Percentiles rank a stretch among this genome's conserved stretches.
Conservation (phyloP, 2,888 invertebrate genomes). For the Callinectes sapidus region DNA sequence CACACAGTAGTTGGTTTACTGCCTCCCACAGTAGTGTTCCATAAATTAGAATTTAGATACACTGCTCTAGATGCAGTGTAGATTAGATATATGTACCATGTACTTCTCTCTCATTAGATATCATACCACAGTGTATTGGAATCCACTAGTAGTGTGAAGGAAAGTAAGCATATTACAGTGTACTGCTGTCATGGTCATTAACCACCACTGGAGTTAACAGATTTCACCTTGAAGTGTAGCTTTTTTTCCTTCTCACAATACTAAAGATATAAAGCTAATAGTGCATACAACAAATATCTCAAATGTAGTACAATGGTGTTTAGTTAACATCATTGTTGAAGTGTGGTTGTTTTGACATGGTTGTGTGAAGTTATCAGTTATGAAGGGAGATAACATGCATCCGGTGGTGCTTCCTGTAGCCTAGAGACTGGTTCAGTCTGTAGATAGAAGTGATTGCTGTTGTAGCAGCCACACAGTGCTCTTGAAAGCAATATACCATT, state of each 20-base stretch:
- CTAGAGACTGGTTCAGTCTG: not conserved
- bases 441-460: not conserved
- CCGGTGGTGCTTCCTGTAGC: not conserved
- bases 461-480: not conserved
- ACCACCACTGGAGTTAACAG: not conserved
- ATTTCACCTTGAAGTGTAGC: not conserved
- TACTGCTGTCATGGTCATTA: not conserved
- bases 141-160: not conserved
- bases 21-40: not conserved
- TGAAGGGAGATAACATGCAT: not conserved
- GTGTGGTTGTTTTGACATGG: not conserved
- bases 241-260: not conserved
- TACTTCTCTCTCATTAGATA: not conserved
- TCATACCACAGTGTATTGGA: not conserved
- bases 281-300: not conserved
- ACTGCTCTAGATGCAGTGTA: not conserved
- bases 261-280: not conserved
- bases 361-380: not conserved
- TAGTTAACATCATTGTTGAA: not conserved
- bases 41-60: not conserved
- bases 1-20: conserved; percentile 8
- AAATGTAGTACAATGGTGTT: not conserved
- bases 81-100: not conserved
- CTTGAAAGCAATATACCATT: not conserved
- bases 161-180: not conserved